Evolutionary conservation across 2,113 vertebrate genomes (phyloP).

Genomic region (Pterocles gutturalis): DNA sequence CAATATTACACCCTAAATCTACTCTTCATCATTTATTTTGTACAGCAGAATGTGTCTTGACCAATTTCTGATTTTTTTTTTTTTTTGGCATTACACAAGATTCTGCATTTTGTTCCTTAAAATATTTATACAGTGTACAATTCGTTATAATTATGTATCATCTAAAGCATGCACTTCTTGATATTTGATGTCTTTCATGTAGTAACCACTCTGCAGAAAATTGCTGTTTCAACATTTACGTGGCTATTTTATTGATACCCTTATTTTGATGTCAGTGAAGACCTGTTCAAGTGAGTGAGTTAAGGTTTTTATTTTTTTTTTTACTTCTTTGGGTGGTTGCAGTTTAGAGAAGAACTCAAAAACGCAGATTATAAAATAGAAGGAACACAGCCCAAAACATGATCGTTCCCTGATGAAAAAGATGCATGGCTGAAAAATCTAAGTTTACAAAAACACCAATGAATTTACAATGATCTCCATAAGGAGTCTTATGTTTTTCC

Average conservation of each 20-base stretch:
- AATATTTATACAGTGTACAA: background rate
- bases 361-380: background rate
- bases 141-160: background rate
- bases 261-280: background rate
- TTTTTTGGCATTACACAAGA: rapidly evolving
- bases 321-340: background rate
- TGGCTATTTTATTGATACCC: background rate
- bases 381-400: background rate
- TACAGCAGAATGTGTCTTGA: background rate
- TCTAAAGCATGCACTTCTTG: rapidly evolving
- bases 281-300: background rate
- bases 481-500: background rate
- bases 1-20: background rate
- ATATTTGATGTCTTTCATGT: background rate
- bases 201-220: background rate
- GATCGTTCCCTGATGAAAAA: background rate
- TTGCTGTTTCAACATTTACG: background rate
- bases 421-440: background rate
- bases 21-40: background rate
- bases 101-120: background rate
- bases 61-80: background rate
- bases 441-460: background rate
- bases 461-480: background rate
- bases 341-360: background rate
- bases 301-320: background rate